Evolutionary conservation across 2,797 vertebrate genomes (phyloP).

Genomic region (Hephaestus fuliginosus): DNA sequence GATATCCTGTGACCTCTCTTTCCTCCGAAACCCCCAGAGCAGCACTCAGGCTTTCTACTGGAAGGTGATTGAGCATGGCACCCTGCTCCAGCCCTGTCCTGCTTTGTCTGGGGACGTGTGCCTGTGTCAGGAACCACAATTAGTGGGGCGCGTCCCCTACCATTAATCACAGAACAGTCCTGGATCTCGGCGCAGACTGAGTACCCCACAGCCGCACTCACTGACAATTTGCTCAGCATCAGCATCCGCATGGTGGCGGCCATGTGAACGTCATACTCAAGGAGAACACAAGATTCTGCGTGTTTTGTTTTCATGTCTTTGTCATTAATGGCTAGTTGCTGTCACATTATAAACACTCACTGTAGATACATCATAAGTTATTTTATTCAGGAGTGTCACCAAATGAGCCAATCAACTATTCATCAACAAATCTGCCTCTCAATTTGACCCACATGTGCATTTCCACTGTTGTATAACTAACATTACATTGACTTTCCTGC

Average conservation of each 20-base stretch:
- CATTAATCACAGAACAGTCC: conserved; percentile 84
- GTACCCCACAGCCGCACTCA: conserved; percentile 61
- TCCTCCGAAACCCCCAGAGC: conserved; percentile 47
- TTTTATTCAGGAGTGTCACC: background rate
- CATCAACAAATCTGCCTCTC: background rate
- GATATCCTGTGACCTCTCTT: conserved; percentile 76
- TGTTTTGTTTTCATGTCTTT: conserved; percentile 12
- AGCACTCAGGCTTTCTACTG: conserved; percentile 65
- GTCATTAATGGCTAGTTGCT: background rate
- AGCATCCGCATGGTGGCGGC: conserved; percentile 20
- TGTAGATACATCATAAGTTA: background rate
- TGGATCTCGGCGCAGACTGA: conserved; percentile 52
- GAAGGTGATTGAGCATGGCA: conserved; percentile 84
- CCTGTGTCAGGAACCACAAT: conserved; percentile 85
- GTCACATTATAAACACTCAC: background rate
- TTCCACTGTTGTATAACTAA: background rate
- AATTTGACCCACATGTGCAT: background rate
- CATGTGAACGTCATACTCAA: background rate
- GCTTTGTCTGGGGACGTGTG: conserved; percentile 85
- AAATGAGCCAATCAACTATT: background rate
- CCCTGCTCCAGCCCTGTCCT: conserved; percentile 79
- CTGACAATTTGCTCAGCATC: conserved; percentile 64
- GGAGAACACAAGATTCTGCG: background rate
- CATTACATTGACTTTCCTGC: background rate
- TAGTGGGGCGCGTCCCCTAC: conserved; percentile 83